phyloP scores from a whole-genome alignment of 2,797 vertebrate species.

The Neosalanx taihuensis region DNA sequence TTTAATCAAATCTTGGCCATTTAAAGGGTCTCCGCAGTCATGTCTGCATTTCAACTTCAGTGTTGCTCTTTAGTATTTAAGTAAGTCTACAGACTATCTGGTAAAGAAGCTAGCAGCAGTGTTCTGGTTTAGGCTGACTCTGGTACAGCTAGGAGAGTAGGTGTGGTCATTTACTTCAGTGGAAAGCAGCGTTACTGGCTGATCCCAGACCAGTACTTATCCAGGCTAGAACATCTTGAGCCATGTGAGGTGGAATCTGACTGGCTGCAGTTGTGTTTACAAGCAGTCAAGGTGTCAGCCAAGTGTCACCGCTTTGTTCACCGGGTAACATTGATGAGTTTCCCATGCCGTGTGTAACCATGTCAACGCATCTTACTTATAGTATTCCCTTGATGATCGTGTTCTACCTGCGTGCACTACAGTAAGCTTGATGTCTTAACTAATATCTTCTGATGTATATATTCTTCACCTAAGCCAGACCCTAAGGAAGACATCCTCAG shows the following conservation, averaged over 20 bases:
- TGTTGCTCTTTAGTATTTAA: not conserved
- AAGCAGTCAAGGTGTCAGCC: conserved; percentile 65
- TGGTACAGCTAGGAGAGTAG: conserved; percentile 20
- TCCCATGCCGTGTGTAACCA: conserved; percentile 51
- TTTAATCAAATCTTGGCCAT: not conserved
- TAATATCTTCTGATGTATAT: not conserved
- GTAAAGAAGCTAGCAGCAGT: not conserved
- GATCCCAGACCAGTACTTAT: conserved; percentile 57
- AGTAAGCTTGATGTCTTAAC: not conserved
- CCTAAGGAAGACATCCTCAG: not conserved
- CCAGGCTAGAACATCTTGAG: conserved; percentile 32
- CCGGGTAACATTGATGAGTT: conserved; percentile 55
- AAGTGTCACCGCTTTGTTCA: conserved; percentile 58
- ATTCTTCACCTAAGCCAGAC: not conserved
- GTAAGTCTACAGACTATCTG: not conserved
- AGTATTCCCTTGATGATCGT: conserved; percentile 26
- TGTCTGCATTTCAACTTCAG: not conserved
- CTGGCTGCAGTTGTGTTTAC: conserved; percentile 66
- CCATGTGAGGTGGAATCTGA: conserved; percentile 48
- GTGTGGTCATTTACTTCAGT: conserved; percentile 20
- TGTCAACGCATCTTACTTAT: conserved; percentile 53
- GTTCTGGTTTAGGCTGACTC: conserved; percentile 1
- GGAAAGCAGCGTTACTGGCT: conserved; percentile 24
- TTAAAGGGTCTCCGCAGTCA: not conserved
- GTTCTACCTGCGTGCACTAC: conserved; percentile 19